phyloP scores from a whole-genome alignment of 2,797 vertebrate species.

The Gadopsis marmoratus region DNA sequence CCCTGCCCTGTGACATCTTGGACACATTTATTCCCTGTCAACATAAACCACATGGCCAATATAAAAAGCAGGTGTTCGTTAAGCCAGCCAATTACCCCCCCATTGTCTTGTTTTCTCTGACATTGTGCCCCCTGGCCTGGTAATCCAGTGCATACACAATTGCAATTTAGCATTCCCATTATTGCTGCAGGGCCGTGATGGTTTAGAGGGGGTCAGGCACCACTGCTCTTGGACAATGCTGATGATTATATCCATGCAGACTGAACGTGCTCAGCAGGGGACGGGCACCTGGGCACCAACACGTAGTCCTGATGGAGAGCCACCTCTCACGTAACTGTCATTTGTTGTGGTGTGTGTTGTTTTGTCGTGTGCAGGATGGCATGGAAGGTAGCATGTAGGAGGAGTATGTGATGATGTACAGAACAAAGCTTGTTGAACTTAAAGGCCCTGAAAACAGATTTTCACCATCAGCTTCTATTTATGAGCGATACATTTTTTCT shows the following conservation, averaged over 20 bases:
- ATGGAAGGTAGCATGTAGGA: not conserved
- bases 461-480: not conserved
- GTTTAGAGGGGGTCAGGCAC: constrained; percentile 76
- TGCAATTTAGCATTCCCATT: constrained; percentile 80
- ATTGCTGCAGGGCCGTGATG: constrained; percentile 65
- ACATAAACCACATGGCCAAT: constrained; percentile 42
- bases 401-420: constrained; percentile 5
- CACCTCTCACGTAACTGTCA: constrained; percentile 15
- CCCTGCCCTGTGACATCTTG: constrained; percentile 25
- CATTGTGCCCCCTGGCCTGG: constrained; percentile 61
- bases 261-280: constrained; percentile 48
- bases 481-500: not conserved
- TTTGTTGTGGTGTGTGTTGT: constrained; percentile 15
- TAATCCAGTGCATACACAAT: constrained; percentile 75
- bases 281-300: constrained; percentile 57
- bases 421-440: constrained; percentile 1
- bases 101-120: constrained; percentile 61
- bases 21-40: constrained; percentile 44
- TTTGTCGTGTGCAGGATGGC: constrained; percentile 2
- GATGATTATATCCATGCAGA: constrained; percentile 65
- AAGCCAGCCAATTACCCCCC: constrained; percentile 59
- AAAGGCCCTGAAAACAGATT: not conserved
- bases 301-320: constrained; percentile 32
- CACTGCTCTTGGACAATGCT: constrained; percentile 76
- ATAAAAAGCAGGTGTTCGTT: constrained; percentile 69